Conservation (phyloP, 1,140 invertebrate genomes). For the Calephelis virginiensis region DNA sequence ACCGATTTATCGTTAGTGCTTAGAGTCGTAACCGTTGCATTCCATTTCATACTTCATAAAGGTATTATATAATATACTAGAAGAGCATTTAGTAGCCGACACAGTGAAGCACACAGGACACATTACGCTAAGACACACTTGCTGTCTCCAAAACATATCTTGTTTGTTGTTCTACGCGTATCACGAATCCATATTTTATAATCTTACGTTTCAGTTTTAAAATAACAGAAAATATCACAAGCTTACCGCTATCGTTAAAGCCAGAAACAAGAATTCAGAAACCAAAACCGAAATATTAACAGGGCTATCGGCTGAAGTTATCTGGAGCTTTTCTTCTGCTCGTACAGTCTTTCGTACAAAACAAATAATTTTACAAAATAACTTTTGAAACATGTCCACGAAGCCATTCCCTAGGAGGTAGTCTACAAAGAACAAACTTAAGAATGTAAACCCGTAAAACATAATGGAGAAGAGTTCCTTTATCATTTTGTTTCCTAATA, state of each 20-base stretch:
- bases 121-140: too few relatives aligned
- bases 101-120: too few relatives aligned
- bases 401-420: conserved; percentile 56
- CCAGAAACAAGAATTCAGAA: conserved; percentile 47
- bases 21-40: too few relatives aligned
- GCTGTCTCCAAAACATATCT: too few relatives aligned
- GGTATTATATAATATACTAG: too few relatives aligned
- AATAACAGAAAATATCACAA: conserved; percentile 6
- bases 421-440: conserved; percentile 48
- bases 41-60: too few relatives aligned
- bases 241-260: conserved; percentile 47
- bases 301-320: conserved; percentile 27
- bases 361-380: conserved; percentile 44
- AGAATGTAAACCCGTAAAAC: conserved; percentile 40
- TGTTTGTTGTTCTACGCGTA: too few relatives aligned
- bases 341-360: conserved; percentile 41
- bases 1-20: too few relatives aligned
- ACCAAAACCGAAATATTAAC: conserved; percentile 45
- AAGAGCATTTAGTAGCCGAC: too few relatives aligned
- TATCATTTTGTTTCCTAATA: conserved; percentile 37
- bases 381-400: conserved; percentile 37
- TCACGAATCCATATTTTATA: too few relatives aligned
- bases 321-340: conserved; percentile 36
- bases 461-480: conserved; percentile 27
- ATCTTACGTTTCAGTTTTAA: not conserved